A percentile compares a stretch with the other conserved stretches of the same genome.
These are phyloP conservation scores for Mimumesa dahlbomi DNA, from an alignment of 2,888 invertebrate species.

Conservation along the genomic window DNA sequence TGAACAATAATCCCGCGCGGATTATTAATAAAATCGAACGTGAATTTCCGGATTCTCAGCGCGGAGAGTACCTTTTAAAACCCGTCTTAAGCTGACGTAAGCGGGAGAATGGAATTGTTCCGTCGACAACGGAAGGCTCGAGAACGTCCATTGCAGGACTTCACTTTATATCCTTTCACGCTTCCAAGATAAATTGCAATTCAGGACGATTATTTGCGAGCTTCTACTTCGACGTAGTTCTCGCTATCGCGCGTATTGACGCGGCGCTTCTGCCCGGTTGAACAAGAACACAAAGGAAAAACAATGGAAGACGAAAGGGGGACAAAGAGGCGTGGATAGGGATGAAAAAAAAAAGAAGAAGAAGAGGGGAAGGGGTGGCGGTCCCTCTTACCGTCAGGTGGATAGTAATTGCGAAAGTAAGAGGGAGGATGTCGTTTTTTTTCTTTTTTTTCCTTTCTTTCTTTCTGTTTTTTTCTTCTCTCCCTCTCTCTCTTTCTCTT, in stretches of 20 bases:
- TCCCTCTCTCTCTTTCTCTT: too few species aligned
- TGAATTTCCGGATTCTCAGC: too few species aligned
- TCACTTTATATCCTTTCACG: conserved; percentile 2
- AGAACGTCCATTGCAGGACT: conserved; percentile 12
- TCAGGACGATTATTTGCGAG: conserved; percentile 37
- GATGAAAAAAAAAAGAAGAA: conserved; percentile 12
- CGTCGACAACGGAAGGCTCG: background rate
- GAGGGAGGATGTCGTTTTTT: conserved; percentile 27
- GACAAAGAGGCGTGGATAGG: background rate
- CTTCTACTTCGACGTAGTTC: conserved; percentile 5
- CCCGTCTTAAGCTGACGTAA: background rate
- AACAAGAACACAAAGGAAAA: conserved; percentile 25
- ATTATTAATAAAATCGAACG: too few species aligned
- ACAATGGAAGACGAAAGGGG: conserved; percentile 16
- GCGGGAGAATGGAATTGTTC: conserved; percentile 3
- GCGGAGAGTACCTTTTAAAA: too few species aligned
- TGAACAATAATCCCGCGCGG: background rate
- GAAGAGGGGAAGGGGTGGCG: too few species aligned
- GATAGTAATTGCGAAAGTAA: conserved; percentile 49
- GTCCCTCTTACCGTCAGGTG: conserved; percentile 30
- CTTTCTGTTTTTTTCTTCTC: too few species aligned
- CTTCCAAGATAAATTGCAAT: conserved; percentile 40
- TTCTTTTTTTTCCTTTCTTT: too few species aligned
- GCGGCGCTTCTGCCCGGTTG: conserved; percentile 34
- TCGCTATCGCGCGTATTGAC: conserved; percentile 33